Conservation (phyloP, 2,113 vertebrate genomes). For the Elachura formosa region DNA sequence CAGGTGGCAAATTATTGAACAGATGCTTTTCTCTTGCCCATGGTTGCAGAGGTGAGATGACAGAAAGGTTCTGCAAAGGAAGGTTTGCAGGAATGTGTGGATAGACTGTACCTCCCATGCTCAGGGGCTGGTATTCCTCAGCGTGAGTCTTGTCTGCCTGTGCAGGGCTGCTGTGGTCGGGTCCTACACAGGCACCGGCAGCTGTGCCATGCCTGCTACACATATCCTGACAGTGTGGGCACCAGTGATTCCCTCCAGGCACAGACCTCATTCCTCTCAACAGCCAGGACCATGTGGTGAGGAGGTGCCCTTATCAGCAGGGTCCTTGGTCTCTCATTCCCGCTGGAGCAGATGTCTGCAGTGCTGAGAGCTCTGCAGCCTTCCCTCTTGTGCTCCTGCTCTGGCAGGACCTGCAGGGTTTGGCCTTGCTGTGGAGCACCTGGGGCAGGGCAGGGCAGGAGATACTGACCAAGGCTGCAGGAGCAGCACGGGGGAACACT, state of each 20-base stretch:
- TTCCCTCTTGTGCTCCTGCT: neutral
- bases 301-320: neutral
- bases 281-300: neutral
- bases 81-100: neutral
- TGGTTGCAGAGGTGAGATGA: neutral
- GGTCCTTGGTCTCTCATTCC: neutral
- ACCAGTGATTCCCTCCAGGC: neutral
- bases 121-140: neutral
- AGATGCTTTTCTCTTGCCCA: neutral
- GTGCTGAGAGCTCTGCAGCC: neutral
- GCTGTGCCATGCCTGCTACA: neutral
- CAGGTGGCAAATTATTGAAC: neutral
- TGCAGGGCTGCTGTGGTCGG: neutral
- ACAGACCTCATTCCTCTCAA: neutral
- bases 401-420: neutral
- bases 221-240: accelerated
- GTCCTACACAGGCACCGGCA: neutral
- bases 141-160: accelerated
- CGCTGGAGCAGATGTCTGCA: neutral
- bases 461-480: neutral
- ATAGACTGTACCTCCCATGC: neutral
- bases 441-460: neutral
- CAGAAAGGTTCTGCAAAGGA: neutral
- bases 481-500: accelerated
- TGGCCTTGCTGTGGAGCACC: neutral